Evolutionary conservation across 2,888 invertebrate species (phyloP).

Genomic region (Ormyrus labotus): DNA sequence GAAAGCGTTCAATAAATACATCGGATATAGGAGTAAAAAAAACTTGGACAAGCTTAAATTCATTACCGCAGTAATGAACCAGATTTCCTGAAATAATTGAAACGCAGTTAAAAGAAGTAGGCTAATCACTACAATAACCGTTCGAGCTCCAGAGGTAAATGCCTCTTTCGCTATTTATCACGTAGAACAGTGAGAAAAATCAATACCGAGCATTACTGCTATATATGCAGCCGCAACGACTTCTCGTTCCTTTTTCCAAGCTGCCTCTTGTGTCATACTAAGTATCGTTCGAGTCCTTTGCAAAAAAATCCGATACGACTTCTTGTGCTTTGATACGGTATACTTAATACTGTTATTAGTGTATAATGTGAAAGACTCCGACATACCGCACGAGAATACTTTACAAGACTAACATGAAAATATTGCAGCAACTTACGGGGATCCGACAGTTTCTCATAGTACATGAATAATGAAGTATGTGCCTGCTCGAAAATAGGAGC

Average conservation of each 20-base stretch:
- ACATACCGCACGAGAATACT: too few species aligned
- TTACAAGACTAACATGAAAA: too few species aligned
- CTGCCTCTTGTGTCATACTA: background rate
- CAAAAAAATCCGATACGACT: slow-evolving; percentile 4
- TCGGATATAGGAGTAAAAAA: too few species aligned
- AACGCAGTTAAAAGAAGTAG: slow-evolving; percentile 6
- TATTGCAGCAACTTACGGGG: too few species aligned
- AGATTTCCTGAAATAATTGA: too few species aligned
- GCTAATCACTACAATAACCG: slow-evolving; percentile 24
- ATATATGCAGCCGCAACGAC: background rate
- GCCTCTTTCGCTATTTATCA: background rate
- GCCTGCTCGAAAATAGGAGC: too few species aligned
- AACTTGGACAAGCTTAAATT: too few species aligned
- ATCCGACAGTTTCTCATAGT: too few species aligned
- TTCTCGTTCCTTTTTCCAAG: background rate
- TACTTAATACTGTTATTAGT: background rate
- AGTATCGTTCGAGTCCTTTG: background rate
- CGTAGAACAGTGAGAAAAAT: background rate
- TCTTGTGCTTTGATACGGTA: background rate
- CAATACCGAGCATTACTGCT: slow-evolving; percentile 4
- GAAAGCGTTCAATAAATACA: too few species aligned
- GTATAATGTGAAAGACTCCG: background rate
- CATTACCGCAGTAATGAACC: too few species aligned
- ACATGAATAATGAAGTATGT: too few species aligned
- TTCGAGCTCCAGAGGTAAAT: background rate